These are phyloP conservation scores for Clanis bilineata DNA, from an alignment of 2,888 invertebrate genomes.

Conservation along the genomic window DNA sequence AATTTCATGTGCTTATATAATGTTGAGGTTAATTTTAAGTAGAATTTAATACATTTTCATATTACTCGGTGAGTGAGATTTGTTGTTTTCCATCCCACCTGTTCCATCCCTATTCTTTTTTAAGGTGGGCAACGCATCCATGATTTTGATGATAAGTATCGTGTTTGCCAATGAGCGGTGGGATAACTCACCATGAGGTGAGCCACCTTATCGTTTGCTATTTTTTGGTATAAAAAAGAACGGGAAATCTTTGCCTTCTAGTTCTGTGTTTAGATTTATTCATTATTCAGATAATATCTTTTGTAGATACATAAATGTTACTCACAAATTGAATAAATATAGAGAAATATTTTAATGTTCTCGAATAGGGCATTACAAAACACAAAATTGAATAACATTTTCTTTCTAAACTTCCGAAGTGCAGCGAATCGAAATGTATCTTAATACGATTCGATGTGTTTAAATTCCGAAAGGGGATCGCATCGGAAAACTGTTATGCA, in stretches of 20 bases:
- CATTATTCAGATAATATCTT: neutral
- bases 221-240: too few relatives aligned
- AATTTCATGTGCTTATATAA: neutral
- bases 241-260: too few relatives aligned
- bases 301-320: neutral
- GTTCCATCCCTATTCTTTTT: too few relatives aligned
- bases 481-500: constrained; percentile 81
- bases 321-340: neutral
- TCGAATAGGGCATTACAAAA: constrained; percentile 1
- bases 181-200: too few relatives aligned
- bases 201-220: too few relatives aligned
- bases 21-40: neutral
- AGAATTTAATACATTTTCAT: neutral
- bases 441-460: constrained; percentile 78
- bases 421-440: constrained; percentile 78
- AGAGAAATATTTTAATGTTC: neutral
- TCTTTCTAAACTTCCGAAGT: constrained; percentile 56
- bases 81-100: too few relatives aligned
- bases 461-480: constrained; percentile 77
- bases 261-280: neutral
- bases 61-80: too few relatives aligned
- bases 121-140: too few relatives aligned
- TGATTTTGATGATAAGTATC: too few relatives aligned
- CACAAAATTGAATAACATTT: constrained; percentile 52
- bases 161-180: too few relatives aligned